Evolutionary conservation across 1,140 invertebrate genomes (phyloP).

Genomic region (Scaptodrosophila lebanonensis): DNA sequence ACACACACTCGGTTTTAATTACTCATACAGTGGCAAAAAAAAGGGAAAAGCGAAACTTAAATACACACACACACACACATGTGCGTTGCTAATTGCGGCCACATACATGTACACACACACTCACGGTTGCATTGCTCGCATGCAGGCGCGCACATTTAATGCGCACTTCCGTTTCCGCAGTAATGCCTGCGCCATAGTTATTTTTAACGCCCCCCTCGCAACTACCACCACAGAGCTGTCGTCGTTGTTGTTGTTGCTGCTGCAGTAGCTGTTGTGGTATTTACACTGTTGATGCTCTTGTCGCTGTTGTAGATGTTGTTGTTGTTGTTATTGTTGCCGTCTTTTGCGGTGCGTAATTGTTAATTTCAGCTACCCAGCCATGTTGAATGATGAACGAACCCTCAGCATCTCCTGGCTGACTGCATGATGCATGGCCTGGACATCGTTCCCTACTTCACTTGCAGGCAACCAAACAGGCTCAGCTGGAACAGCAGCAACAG

Average conservation of each 20-base stretch:
- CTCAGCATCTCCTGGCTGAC: slow-evolving; percentile 8
- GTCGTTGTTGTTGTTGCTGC: neutral
- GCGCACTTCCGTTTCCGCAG: slow-evolving; percentile 73
- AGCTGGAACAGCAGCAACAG: too few relatives aligned
- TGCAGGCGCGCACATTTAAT: slow-evolving; percentile 59
- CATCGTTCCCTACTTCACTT: too few relatives aligned
- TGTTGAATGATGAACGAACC: slow-evolving; percentile 43
- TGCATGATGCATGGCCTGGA: too few relatives aligned
- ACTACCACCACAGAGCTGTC: slow-evolving; percentile 2
- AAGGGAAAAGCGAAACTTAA: slow-evolving; percentile 26
- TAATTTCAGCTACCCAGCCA: slow-evolving; percentile 54
- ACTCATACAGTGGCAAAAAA: slow-evolving; percentile 53
- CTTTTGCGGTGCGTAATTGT: slow-evolving; percentile 62
- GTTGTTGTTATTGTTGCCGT: slow-evolving; percentile 11
- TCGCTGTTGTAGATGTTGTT: slow-evolving; percentile 1
- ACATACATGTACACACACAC: slow-evolving; percentile 31
- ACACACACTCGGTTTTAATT: slow-evolving; percentile 69
- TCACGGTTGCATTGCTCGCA: too few relatives aligned
- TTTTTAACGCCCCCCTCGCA: slow-evolving; percentile 50
- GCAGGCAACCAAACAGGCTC: too few relatives aligned
- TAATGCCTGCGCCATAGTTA: slow-evolving; percentile 67
- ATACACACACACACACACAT: slow-evolving; percentile 34
- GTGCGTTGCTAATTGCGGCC: slow-evolving; percentile 61
- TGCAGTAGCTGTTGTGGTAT: slow-evolving; percentile 5
- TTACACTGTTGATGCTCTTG: neutral